Conservation (phyloP, 1,140 invertebrate species). For the Globodera rostochiensis region DNA sequence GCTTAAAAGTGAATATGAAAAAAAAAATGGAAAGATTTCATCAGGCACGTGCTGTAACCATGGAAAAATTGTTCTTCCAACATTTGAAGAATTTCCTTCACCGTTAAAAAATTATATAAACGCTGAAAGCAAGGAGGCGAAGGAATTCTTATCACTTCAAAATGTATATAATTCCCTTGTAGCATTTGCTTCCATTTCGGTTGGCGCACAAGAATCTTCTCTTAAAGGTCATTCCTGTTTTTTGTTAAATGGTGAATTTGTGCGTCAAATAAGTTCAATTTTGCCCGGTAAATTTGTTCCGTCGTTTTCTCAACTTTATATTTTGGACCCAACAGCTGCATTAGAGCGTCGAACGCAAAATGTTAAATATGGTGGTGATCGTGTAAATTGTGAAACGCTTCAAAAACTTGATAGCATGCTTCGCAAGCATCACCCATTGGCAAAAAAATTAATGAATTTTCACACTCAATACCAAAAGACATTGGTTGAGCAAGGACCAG, state of each 20-base stretch:
- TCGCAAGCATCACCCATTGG: no score
- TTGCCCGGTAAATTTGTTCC: not conserved
- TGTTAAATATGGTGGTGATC: not conserved
- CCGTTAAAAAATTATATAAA: not conserved
- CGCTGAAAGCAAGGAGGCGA: not conserved
- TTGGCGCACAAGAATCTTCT: not conserved
- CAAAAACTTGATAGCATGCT: no score
- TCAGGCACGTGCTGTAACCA: not conserved
- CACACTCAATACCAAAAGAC: no score
- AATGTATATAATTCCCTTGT: constrained; percentile 4
- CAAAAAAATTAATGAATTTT: no score
- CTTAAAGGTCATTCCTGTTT: not conserved
- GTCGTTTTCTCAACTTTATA: no score
- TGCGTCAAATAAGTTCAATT: not conserved
- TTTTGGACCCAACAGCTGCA: no score
- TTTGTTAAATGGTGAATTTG: constrained; percentile 6
- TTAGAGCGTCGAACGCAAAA: no score
- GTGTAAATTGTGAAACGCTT: not conserved
- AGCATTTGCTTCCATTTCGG: not conserved
- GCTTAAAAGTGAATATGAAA: no score
- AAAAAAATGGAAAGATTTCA: no score
- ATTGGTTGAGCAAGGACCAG: no score
- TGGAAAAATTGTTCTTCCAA: not conserved
- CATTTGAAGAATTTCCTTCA: no score
- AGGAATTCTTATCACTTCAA: not conserved